phyloP scores from a whole-genome alignment of 2,888 invertebrate genomes.

The Eupithecia abbreviata region DNA sequence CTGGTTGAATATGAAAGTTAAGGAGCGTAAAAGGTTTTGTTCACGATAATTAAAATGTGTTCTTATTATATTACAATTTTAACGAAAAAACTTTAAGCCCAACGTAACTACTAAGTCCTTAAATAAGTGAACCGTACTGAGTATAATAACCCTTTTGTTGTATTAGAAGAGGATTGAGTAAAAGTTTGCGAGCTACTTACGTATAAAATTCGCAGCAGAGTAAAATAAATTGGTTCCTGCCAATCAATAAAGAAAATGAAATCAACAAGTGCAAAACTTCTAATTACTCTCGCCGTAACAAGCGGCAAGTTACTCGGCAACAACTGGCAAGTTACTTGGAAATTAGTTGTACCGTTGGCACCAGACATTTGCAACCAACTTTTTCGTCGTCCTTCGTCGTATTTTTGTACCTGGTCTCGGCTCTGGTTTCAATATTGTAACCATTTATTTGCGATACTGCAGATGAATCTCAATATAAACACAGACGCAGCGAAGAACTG shows the following conservation, averaged over 20 bases:
- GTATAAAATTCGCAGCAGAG: constrained; percentile 15
- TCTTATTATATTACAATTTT: background rate
- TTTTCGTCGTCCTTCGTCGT: constrained; percentile 30
- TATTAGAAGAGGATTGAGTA: background rate
- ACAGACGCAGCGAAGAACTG: background rate
- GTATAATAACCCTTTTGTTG: background rate
- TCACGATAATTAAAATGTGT: background rate
- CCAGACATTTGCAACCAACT: constrained; percentile 40
- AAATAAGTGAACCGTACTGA: background rate
- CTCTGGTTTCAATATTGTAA: background rate
- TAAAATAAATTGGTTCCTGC: constrained; percentile 56
- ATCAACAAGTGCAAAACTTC: constrained; percentile 60
- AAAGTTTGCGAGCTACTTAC: background rate
- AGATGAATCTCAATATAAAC: background rate
- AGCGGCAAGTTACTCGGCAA: constrained; percentile 51
- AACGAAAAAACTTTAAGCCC: background rate
- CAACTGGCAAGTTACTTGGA: constrained; percentile 49
- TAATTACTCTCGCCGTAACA: constrained; percentile 57
- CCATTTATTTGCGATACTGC: background rate
- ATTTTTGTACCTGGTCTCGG: constrained; percentile 18
- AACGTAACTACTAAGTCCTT: background rate
- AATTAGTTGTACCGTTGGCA: constrained; percentile 49
- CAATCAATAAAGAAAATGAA: constrained; percentile 57
- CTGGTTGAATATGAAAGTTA: constrained; percentile 26
- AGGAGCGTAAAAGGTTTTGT: background rate